Conservation (phyloP, 2,113 vertebrate genomes). For the Aramus guarauna region DNA sequence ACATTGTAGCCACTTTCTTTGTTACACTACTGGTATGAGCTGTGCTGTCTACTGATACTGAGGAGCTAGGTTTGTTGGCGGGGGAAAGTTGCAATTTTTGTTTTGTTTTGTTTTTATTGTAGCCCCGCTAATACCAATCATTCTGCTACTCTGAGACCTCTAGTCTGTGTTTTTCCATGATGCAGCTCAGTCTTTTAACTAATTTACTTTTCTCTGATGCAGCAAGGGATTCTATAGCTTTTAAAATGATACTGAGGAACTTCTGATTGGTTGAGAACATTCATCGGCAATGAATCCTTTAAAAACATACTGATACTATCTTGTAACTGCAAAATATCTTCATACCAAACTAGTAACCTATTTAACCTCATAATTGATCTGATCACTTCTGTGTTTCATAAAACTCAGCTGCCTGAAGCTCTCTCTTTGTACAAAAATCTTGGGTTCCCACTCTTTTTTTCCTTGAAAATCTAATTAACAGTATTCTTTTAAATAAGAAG, state of each 20-base stretch:
- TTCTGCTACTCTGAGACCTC: background rate
- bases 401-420: background rate
- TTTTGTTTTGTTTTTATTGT: background rate
- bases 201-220: background rate
- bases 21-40: background rate
- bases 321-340: background rate
- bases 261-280: background rate
- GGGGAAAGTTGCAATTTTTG: background rate
- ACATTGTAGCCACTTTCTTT: background rate
- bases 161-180: background rate
- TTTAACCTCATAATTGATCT: slow-evolving; percentile 21
- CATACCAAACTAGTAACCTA: background rate
- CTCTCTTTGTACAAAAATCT: slow-evolving; percentile 14
- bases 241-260: background rate
- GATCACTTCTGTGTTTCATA: background rate
- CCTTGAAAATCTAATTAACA: slow-evolving; percentile 61
- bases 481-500: slow-evolving; percentile 60
- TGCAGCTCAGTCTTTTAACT: background rate
- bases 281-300: background rate
- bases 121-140: background rate
- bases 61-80: background rate
- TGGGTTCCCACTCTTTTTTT: background rate
- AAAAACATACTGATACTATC: background rate
- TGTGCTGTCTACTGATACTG: background rate
- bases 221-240: background rate